Conservation (phyloP, 64 coral and sea anemone species). For the Montipora sp. region DNA sequence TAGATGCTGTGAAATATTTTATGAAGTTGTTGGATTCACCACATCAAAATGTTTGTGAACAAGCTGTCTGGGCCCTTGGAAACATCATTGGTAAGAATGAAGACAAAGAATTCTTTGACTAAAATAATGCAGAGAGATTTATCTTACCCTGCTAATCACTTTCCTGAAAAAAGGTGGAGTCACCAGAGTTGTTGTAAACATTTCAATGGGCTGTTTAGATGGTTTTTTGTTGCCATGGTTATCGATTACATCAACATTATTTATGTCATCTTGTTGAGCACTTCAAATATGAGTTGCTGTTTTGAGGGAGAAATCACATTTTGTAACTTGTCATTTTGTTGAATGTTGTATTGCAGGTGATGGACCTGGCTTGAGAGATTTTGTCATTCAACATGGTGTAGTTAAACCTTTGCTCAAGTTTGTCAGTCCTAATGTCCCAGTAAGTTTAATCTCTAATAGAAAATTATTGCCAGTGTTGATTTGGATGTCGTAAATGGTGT, state of each 20-base stretch:
- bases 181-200: no score
- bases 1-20: slow-evolving; percentile 90
- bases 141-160: no score
- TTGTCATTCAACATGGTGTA: slow-evolving; percentile 94
- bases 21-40: slow-evolving; percentile 91
- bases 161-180: no score
- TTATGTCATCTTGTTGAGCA: no score
- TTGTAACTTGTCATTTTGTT: not conserved
- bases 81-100: slow-evolving; percentile 92
- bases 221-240: no score
- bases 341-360: slow-evolving; percentile 49
- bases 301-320: no score
- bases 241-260: no score
- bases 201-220: no score
- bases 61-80: slow-evolving; percentile 98
- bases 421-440: slow-evolving; percentile 97
- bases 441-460: slow-evolving; percentile 56
- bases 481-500: not conserved
- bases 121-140: not conserved
- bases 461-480: not conserved
- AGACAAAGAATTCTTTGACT: not conserved
- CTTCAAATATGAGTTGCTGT: no score
- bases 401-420: slow-evolving; percentile 94
- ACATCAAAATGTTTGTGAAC: slow-evolving; percentile 95
- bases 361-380: slow-evolving; percentile 93